Evolutionary conservation across 2,888 invertebrate species (phyloP).

Genomic region (Cephus sareptanus): DNA sequence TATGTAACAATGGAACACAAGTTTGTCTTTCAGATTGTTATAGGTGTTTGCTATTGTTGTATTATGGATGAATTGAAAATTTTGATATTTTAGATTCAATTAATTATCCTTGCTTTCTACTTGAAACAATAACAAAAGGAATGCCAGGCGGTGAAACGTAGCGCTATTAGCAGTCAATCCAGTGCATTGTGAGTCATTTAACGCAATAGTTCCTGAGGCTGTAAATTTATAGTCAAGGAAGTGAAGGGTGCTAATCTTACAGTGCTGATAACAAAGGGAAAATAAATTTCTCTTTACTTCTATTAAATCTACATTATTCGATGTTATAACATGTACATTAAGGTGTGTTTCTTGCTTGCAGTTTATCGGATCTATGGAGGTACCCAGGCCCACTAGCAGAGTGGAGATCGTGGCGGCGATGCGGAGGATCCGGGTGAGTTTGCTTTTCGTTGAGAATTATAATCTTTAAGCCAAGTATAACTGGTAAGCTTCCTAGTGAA

Average conservation of each 20-base stretch:
- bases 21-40: neutral
- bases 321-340: neutral
- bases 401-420: slow-evolving; percentile 99
- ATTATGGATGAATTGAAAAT: neutral
- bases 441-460: slow-evolving; percentile 27
- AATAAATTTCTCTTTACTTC: neutral
- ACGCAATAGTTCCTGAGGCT: neutral
- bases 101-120: neutral
- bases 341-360: slow-evolving; percentile 69
- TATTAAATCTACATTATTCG: neutral
- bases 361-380: slow-evolving; percentile 99
- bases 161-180: neutral
- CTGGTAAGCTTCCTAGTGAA: neutral
- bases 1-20: neutral
- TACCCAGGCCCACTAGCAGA: slow-evolving; percentile 94
- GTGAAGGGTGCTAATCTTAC: neutral
- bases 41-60: neutral
- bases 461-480: neutral
- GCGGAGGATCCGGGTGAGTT: slow-evolving; percentile 95
- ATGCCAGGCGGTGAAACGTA: neutral
- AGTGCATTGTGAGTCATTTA: neutral
- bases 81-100: neutral
- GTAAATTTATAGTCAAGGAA: neutral
- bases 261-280: neutral
- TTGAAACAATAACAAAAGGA: neutral